Evolutionary conservation across 2,888 invertebrate species (phyloP), one percentile per base, ranked within the genome.

Genomic region (Bombylius discolor): DNA sequence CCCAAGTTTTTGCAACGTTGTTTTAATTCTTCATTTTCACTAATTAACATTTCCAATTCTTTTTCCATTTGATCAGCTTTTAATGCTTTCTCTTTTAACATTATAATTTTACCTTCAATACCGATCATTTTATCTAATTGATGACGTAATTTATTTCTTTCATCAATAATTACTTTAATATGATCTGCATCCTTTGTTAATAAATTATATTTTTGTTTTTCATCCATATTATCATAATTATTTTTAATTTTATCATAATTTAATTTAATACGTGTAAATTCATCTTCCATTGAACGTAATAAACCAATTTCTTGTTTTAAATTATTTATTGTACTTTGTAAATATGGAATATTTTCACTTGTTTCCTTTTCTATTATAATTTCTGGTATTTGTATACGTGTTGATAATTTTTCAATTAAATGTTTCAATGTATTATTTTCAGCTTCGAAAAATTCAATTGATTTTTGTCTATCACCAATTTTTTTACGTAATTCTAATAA

Each of bases 331-430:
- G 32, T 47, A 33, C 47, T 46, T 44, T 57, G 57, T 14, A 57
- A 34, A 14, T 52, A 56, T 13, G 46, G 44, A 8, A 57, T 45
- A 56, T 59, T 53, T 1, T 42, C 56, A 32, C 49, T 57, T 12
- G 39, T 50, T 44, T 57, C 57, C 12, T 50, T 44, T 13, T 45
- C 5, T 23, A 47, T 9, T 7, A 51, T 32, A 7, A 52, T 9
- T 14, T 31, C 8, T 1, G 45, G 32, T 13, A 48, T 45, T 14
- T 55, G 42, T 14, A 60, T 57, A 7, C 67, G 66, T 5, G 53
- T 56, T 0, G 66, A 60, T 14, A 67, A 62, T 48, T 71, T 71
- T 13, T 70, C 71, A 39, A 70, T 60, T 11, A 70, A 57, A 9
- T 64, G 60, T 54, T 65, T 65, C 0, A 70, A 59, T 44, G 65